These are phyloP conservation scores for Amblyopsis rosae DNA, from an alignment of 2,113 vertebrate genomes.

Conservation along the genomic window DNA sequence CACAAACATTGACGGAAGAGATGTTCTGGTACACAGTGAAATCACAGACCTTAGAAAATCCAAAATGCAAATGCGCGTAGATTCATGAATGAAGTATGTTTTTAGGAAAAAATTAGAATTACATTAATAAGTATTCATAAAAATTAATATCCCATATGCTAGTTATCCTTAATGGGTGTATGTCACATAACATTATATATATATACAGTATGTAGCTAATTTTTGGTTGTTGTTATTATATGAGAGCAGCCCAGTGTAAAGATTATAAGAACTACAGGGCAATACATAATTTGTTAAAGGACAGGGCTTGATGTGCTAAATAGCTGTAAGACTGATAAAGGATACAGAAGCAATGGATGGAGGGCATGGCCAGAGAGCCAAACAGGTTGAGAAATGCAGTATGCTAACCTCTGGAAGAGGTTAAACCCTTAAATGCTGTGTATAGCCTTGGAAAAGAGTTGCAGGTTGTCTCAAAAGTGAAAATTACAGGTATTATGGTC, in stretches of 20 bases:
- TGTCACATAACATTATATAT: too few relatives aligned
- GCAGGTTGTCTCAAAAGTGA: slow-evolving; percentile 24
- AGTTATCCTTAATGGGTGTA: not conserved
- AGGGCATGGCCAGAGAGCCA: slow-evolving; percentile 60
- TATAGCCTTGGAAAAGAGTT: slow-evolving; percentile 15
- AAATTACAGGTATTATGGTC: slow-evolving; percentile 8
- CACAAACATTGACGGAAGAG: too few relatives aligned
- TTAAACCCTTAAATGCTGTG: slow-evolving; percentile 17
- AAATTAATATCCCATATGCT: not conserved
- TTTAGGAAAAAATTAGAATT: not conserved
- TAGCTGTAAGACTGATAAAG: slow-evolving; percentile 44
- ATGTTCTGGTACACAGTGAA: too few relatives aligned
- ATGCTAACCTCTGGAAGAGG: slow-evolving; percentile 26
- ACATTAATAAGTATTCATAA: too few relatives aligned
- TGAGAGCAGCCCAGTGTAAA: slow-evolving; percentile 19
- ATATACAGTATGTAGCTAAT: too few relatives aligned
- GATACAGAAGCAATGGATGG: slow-evolving; percentile 41
- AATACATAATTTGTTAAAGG: slow-evolving; percentile 36
- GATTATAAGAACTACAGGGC: slow-evolving; percentile 44
- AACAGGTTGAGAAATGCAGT: slow-evolving; percentile 41
- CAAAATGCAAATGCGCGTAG: not conserved
- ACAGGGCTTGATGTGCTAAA: slow-evolving; percentile 61
- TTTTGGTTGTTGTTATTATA: not conserved
- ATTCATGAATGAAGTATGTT: not conserved
- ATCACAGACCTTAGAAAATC: not conserved